These are phyloP conservation scores for Catharus ustulatus DNA, from an alignment of 2,797 vertebrate species.

Conservation along the genomic window DNA sequence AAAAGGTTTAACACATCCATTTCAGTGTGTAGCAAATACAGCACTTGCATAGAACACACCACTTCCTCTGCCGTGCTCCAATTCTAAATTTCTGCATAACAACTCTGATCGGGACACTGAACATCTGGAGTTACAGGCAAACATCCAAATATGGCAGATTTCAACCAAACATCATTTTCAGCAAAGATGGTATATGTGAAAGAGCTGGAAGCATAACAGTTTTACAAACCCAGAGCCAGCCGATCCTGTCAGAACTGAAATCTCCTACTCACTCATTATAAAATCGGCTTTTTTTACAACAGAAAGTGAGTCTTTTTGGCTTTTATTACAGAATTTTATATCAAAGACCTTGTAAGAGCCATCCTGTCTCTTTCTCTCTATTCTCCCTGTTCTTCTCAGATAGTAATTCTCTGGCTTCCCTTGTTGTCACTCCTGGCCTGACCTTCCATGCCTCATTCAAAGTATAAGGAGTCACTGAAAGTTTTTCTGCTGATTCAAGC, in stretches of 20 bases:
- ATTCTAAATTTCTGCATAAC: not conserved
- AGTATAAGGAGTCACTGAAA: not conserved
- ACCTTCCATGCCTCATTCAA: not conserved
- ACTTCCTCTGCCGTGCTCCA: not conserved
- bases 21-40: not conserved
- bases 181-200: not conserved
- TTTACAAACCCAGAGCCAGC: not conserved
- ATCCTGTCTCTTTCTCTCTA: accelerated
- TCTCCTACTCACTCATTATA: conserved; percentile 2
- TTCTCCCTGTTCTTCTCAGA: not conserved
- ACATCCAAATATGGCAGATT: not conserved
- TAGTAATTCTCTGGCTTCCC: not conserved
- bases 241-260: not conserved
- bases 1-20: not conserved
- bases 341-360: not conserved
- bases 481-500: not conserved
- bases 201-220: not conserved
- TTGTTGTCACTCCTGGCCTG: not conserved
- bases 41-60: not conserved
- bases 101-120: not conserved
- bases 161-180: not conserved
- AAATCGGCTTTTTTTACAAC: not conserved
- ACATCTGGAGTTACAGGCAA: conserved; percentile 13
- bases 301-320: not conserved
- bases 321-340: not conserved